phyloP scores from a whole-genome alignment of 1,140 invertebrate genomes.

The Sycophaga agraensis region DNA sequence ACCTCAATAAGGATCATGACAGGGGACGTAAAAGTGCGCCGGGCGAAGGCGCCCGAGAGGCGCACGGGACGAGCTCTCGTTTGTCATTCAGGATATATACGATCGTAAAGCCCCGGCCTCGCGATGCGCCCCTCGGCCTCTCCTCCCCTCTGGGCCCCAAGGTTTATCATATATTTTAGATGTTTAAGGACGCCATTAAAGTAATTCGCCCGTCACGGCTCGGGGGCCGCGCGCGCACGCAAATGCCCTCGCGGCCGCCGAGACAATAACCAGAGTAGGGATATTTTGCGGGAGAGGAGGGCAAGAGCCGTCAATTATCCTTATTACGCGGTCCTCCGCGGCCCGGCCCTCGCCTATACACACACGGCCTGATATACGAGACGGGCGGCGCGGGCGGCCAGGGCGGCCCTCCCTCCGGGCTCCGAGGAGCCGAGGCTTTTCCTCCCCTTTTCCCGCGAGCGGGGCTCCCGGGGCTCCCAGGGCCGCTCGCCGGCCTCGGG shows the following conservation, averaged over 20 bases:
- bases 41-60: background rate
- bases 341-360: background rate
- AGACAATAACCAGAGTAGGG: constrained; percentile 17
- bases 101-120: constrained; percentile 12
- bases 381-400: no score
- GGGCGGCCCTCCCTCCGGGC: no score
- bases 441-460: no score
- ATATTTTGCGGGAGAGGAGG: background rate
- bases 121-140: no score
- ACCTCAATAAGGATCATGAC: background rate
- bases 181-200: constrained; percentile 31
- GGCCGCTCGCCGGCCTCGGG: no score
- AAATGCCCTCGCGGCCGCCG: background rate
- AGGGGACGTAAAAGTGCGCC: background rate
- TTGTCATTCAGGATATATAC: constrained; percentile 31
- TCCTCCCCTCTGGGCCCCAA: background rate
- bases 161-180: constrained; percentile 29
- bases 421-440: no score
- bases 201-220: constrained; percentile 23
- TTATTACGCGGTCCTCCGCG: background rate
- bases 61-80: constrained; percentile 4
- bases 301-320: constrained; percentile 18
- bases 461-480: no score
- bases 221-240: background rate
- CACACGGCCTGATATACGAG: background rate